Evolutionary conservation across 2,888 invertebrate genomes (phyloP), one percentile per base, ranked within the genome.

Genomic region (Polydrusus cervinus): DNA sequence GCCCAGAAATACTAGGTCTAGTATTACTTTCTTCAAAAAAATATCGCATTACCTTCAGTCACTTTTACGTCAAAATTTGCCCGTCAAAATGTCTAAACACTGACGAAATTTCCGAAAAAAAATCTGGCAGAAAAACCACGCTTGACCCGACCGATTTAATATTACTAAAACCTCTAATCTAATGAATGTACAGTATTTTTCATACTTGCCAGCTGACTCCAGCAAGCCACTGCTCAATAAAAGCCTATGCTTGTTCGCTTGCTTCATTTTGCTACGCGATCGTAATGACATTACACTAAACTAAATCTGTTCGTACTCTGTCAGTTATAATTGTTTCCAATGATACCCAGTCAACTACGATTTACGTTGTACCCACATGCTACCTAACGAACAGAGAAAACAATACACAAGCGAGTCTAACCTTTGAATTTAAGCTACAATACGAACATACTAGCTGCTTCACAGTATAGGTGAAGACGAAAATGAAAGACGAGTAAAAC

Each of bases 191-290:
- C 14, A 25, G 14, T 34, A 43, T 62, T 3, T 62, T 45, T 20
- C 66, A 38, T 66, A 66, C 66, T 53, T 66, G 53, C 66, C 66
- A 66, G 66, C 66, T 66, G 66, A 66, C 20, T 66, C 13, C 34
- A 49, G 30, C 1, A 47, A 30, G 34, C 53, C 11, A n/a, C 40
- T 30, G 40, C 38, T 66, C 66, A 53, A 66, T 66, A 66, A 9
- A n/a, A 38, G 13, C 25, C 16, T 11, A 1, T 25, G 18, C 25
- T 14, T 30, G 38, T 66, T 66, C 66, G 9, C 18, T 66, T 65
- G 20, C 47, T 65, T 53, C 53, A 34, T 16, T 34, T 51, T 65
- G 6, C 38, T 66, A 18, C 51, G 51, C 65, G 1, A 18, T 0
- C 34, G 30, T 18, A 10, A 55, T n/a, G 43, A 13, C 6, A 13